Evolutionary conservation across 92 coral and sea anemone genomes (phyloP).

Genomic region (Galaxea fascicularis): DNA sequence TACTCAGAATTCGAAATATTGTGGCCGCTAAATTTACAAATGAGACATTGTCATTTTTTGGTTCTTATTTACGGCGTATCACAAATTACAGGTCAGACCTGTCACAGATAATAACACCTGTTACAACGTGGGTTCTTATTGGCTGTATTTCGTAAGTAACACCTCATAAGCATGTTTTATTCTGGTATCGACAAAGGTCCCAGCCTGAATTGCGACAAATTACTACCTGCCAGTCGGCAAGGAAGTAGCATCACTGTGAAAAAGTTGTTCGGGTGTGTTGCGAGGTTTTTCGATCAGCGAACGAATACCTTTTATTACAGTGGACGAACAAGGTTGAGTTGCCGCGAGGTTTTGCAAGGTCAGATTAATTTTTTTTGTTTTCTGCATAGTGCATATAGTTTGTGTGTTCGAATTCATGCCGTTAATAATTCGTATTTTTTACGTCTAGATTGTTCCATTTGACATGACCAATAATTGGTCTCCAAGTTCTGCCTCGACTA

Average conservation of each 20-base stretch:
- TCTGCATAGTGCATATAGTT: not conserved
- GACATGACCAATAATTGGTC: too few species aligned
- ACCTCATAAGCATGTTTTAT: not conserved
- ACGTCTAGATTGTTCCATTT: too few species aligned
- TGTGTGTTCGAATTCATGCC: not conserved
- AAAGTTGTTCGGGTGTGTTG: too few species aligned
- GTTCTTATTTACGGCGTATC: not conserved
- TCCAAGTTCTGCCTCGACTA: too few species aligned
- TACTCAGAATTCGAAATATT: not conserved
- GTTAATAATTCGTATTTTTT: not conserved
- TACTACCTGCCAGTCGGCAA: not conserved
- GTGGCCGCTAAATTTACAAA: not conserved
- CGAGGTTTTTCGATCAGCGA: not conserved
- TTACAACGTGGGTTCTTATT: not conserved
- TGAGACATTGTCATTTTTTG: not conserved
- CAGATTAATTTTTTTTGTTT: not conserved
- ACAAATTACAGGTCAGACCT: not conserved
- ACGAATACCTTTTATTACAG: not conserved
- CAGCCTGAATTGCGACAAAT: conserved; percentile 16
- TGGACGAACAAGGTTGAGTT: not conserved
- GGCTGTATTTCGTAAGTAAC: not conserved
- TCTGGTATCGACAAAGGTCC: not conserved
- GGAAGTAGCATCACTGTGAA: not conserved
- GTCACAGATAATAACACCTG: conserved; percentile 19
- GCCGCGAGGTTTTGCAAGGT: not conserved